Conservation (phyloP, 2,113 vertebrate genomes). For the Sterrhoptilus dennistouni region DNA sequence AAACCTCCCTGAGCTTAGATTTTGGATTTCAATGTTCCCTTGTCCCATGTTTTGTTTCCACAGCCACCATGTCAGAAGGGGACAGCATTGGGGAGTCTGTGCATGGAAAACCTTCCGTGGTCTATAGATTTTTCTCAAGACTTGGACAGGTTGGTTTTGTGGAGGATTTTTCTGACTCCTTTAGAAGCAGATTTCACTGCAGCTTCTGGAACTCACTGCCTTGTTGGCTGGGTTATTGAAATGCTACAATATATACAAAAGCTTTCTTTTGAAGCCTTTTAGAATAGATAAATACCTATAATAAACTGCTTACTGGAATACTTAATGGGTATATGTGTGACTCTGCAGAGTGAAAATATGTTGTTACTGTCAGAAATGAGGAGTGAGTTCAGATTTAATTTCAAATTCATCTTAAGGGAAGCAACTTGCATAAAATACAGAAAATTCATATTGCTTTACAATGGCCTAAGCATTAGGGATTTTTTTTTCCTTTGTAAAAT, state of each 20-base stretch:
- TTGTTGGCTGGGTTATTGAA: neutral
- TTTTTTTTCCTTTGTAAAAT: neutral
- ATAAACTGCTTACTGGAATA: neutral
- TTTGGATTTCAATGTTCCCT: neutral
- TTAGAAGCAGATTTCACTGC: neutral
- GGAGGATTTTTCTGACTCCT: neutral
- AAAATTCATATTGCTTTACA: neutral
- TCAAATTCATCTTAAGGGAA: neutral
- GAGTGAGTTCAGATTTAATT: neutral
- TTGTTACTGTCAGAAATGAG: neutral
- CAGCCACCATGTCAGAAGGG: slow-evolving; percentile 94
- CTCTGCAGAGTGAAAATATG: neutral
- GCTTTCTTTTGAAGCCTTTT: neutral
- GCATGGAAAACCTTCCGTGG: slow-evolving; percentile 92
- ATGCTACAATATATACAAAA: neutral
- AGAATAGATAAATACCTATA: neutral
- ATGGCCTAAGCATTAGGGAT: neutral
- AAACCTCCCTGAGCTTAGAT: neutral
- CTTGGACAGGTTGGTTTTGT: slow-evolving; percentile 88
- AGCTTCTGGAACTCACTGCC: neutral
- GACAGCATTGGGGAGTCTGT: slow-evolving; percentile 95
- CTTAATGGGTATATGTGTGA: accelerated
- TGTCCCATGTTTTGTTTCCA: neutral
- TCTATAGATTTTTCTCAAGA: slow-evolving; percentile 90
- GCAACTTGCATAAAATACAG: neutral